Conservation (phyloP, 2,888 invertebrate genomes). For the Ochlodes sylvanus region DNA sequence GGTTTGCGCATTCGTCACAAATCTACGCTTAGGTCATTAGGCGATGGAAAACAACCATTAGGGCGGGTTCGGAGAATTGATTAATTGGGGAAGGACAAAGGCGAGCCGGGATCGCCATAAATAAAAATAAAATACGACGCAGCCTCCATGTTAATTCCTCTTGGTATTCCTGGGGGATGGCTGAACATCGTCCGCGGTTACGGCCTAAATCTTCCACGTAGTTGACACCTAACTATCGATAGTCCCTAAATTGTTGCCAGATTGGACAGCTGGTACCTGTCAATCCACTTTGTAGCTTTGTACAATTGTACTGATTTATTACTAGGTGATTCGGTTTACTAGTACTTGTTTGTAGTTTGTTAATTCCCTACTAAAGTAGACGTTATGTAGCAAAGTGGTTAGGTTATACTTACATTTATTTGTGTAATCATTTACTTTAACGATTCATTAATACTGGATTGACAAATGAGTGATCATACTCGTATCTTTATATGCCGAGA, state of each 20-base stretch:
- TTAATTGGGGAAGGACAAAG: constrained; percentile 64
- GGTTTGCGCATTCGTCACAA: constrained; percentile 43
- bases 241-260: constrained; percentile 10
- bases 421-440: no score
- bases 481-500: no score
- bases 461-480: no score
- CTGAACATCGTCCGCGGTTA: neutral
- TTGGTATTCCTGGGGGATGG: constrained; percentile 25
- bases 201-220: constrained; percentile 24
- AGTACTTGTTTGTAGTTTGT: no score
- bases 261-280: constrained; percentile 15
- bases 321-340: no score
- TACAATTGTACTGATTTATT: no score
- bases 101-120: constrained; percentile 56
- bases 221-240: constrained; percentile 27
- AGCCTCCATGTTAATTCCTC: constrained; percentile 47
- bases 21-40: constrained; percentile 63
- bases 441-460: no score
- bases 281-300: neutral
- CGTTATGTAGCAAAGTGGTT: no score
- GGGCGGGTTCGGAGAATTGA: constrained; percentile 61
- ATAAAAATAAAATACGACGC: constrained; percentile 69
- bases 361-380: no score
- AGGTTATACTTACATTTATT: no score
- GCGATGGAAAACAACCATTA: constrained; percentile 68